Conservation (phyloP, 2,888 invertebrate species). For the Rhagium mordax region DNA sequence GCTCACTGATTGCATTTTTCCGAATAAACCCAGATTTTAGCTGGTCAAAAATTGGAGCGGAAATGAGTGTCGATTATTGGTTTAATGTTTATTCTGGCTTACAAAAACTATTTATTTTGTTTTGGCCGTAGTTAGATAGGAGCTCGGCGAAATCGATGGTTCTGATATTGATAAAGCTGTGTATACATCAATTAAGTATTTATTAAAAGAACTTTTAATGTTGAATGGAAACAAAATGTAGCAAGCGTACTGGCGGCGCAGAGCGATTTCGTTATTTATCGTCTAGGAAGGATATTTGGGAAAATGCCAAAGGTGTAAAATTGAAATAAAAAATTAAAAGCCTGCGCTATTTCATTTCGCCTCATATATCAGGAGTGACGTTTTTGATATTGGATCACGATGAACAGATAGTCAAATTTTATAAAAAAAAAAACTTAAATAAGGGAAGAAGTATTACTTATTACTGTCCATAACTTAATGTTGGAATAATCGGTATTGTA, state of each 20-base stretch:
- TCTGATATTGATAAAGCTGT: background rate
- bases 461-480: too few species aligned
- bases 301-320: background rate
- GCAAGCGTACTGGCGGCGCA: background rate
- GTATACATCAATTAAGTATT: background rate
- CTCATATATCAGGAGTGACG: too few species aligned
- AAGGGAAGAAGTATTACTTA: too few species aligned
- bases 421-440: too few species aligned
- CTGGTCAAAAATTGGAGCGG: background rate
- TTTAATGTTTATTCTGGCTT: background rate
- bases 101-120: background rate
- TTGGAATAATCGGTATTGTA: too few species aligned
- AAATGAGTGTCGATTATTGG: background rate
- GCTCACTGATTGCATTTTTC: background rate
- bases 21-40: background rate
- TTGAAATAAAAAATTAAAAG: background rate
- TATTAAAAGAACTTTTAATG: background rate
- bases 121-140: background rate
- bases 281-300: background rate
- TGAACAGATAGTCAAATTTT: too few species aligned
- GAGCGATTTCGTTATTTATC: background rate
- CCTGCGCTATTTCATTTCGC: background rate
- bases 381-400: too few species aligned
- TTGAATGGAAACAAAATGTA: too few species aligned
- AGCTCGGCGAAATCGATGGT: background rate